Percentiles rank a stretch among this genome's conserved stretches.
Evolutionary conservation across 2,888 invertebrate species (phyloP).

Genomic region (Andrena dorsata): DNA sequence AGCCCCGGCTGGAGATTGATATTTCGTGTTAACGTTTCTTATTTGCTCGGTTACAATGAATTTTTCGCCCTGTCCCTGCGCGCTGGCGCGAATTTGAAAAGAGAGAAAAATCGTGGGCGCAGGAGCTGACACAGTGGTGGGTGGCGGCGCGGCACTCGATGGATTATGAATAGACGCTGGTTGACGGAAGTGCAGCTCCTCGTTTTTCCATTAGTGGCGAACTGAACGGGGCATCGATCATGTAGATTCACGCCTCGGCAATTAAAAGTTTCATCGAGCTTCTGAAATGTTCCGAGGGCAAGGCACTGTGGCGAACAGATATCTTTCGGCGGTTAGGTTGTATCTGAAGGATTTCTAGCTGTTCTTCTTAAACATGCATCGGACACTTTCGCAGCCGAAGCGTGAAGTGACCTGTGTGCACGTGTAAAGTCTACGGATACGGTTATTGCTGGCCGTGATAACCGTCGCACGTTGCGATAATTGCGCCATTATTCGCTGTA

Average conservation of each 20-base stretch:
- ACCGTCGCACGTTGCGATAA: background rate
- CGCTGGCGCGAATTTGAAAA: constrained; percentile 6
- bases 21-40: constrained; percentile 31
- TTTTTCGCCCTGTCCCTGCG: background rate
- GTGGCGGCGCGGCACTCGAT: constrained; percentile 19
- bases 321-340: no score
- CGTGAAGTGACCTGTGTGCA: no score
- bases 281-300: no score
- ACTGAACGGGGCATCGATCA: background rate
- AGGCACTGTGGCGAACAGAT: no score
- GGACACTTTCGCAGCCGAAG: no score
- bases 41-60: constrained; percentile 15
- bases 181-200: background rate
- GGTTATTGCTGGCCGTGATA: background rate
- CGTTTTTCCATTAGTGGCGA: background rate
- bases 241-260: background rate
- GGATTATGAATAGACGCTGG: constrained; percentile 35
- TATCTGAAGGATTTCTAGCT: no score
- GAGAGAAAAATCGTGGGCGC: background rate
- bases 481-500: constrained; percentile 13
- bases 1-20: constrained; percentile 26
- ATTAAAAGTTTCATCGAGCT: background rate
- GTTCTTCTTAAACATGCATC: no score
- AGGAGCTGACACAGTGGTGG: background rate
- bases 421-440: background rate